phyloP scores from a whole-genome alignment of 2,888 invertebrate species.

The Rugalucina vietnamica region DNA sequence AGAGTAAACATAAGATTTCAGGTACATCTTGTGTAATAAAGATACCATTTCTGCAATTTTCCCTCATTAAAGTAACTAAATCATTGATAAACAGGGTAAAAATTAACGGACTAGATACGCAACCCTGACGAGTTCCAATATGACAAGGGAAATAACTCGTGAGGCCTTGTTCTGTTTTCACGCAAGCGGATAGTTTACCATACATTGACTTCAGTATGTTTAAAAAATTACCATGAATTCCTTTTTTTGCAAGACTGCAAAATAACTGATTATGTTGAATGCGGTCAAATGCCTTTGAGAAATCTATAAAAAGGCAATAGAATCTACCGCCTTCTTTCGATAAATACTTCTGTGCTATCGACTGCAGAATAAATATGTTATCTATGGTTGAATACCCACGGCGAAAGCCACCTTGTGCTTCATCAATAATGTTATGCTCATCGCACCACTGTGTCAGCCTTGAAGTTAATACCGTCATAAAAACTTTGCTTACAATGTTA shows the following conservation, averaged over 20 bases:
- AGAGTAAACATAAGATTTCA: too few relatives aligned
- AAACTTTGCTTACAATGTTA: constrained; percentile 20
- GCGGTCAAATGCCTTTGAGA: constrained; percentile 25
- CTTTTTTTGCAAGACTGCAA: constrained; percentile 8
- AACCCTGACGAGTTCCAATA: constrained; percentile 11
- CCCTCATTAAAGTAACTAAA: neutral
- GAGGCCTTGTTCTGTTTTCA: neutral
- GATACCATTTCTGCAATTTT: neutral
- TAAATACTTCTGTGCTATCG: constrained; percentile 13
- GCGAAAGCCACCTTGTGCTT: constrained; percentile 30
- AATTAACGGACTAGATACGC: neutral
- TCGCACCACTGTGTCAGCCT: constrained; percentile 18
- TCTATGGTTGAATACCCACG: constrained; percentile 19
- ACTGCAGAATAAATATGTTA: constrained; percentile 20
- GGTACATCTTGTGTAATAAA: too few relatives aligned
- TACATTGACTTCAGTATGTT: constrained; percentile 13
- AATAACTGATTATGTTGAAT: constrained; percentile 14
- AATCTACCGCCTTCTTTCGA: constrained; percentile 2
- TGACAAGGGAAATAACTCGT: constrained; percentile 18
- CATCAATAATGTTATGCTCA: constrained; percentile 17
- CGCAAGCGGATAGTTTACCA: constrained; percentile 7
- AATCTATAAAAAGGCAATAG: constrained; percentile 25
- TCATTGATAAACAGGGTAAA: neutral
- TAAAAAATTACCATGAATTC: constrained; percentile 8
- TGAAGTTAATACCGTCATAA: neutral